A percentile compares a stretch with the other conserved stretches of the same genome.
phyloP scores from a whole-genome alignment of 1,140 invertebrate genomes.

The Diuraphis noxia region DNA sequence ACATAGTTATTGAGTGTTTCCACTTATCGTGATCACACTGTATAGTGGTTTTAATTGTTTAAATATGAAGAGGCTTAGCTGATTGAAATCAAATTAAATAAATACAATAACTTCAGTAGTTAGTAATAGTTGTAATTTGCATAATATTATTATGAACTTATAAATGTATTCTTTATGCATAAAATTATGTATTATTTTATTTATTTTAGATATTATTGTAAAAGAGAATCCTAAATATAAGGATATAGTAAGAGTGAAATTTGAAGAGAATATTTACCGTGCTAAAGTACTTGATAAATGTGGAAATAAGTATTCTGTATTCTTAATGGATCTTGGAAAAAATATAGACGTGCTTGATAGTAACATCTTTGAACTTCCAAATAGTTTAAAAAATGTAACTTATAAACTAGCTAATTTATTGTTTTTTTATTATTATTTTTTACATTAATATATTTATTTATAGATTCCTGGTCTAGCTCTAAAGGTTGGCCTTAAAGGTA shows the following conservation, averaged over 20 bases:
- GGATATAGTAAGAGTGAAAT: slow-evolving; percentile 36
- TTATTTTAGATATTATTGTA: background rate
- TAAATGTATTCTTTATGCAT: background rate
- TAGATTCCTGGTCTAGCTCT: slow-evolving; percentile 39
- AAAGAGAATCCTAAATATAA: background rate
- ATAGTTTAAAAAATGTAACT: slow-evolving; percentile 20
- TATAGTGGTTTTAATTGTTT: too few relatives aligned
- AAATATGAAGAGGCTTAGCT: too few relatives aligned
- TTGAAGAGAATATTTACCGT: slow-evolving; percentile 11
- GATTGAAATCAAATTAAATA: too few relatives aligned
- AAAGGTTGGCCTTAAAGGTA: slow-evolving; percentile 30
- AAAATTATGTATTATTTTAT: background rate
- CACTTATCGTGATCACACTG: too few relatives aligned
- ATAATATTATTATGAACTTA: background rate
- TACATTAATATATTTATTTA: background rate
- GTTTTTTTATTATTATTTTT: background rate
- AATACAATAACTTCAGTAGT: too few relatives aligned
- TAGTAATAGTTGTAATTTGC: background rate
- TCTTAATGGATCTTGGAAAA: slow-evolving; percentile 35
- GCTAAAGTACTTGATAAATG: background rate
- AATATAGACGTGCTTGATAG: background rate
- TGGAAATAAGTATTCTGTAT: background rate
- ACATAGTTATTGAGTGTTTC: too few relatives aligned
- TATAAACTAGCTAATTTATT: background rate
- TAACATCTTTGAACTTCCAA: slow-evolving; percentile 14